Percentiles rank a stretch among this genome's conserved stretches.
Evolutionary conservation across 2,113 vertebrate genomes (phyloP).

Genomic region (Aviceda subcristata): DNA sequence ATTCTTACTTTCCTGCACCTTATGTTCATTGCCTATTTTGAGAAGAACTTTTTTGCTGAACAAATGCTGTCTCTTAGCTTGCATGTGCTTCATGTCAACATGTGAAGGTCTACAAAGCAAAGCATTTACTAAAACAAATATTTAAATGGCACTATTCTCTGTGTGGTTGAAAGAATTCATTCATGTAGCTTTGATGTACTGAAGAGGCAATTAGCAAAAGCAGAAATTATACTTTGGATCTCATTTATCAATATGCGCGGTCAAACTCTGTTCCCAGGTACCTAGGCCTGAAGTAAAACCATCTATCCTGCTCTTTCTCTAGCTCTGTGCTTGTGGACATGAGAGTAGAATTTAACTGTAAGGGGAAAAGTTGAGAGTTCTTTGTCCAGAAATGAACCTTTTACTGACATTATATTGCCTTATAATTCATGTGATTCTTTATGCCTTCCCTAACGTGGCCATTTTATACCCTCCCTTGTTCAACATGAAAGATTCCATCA

Average conservation of each 20-base stretch:
- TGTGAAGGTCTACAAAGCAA: not conserved
- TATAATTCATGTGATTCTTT: not conserved
- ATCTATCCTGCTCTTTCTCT: not conserved
- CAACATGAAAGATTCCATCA: not conserved
- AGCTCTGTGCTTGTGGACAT: rapidly evolving
- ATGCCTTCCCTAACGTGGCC: not conserved
- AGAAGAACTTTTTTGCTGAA: not conserved
- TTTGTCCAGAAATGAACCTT: not conserved
- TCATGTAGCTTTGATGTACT: not conserved
- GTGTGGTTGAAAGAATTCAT: not conserved
- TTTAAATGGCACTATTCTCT: not conserved
- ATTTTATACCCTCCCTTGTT: not conserved
- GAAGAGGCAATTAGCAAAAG: not conserved
- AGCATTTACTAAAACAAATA: not conserved
- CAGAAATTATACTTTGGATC: not conserved
- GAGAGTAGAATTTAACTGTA: not conserved
- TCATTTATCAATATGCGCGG: not conserved
- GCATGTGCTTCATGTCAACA: not conserved
- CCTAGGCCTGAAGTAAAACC: not conserved
- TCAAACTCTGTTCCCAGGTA: not conserved
- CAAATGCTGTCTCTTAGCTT: not conserved
- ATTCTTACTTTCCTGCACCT: not conserved
- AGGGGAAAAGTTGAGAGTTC: not conserved
- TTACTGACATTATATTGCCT: not conserved
- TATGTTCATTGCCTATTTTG: not conserved